Percentiles rank a stretch among this genome's conserved stretches.
These are phyloP conservation scores for Branchinecta sandiegonensis DNA, from an alignment of 2,888 invertebrate genomes.

Conservation along the genomic window DNA sequence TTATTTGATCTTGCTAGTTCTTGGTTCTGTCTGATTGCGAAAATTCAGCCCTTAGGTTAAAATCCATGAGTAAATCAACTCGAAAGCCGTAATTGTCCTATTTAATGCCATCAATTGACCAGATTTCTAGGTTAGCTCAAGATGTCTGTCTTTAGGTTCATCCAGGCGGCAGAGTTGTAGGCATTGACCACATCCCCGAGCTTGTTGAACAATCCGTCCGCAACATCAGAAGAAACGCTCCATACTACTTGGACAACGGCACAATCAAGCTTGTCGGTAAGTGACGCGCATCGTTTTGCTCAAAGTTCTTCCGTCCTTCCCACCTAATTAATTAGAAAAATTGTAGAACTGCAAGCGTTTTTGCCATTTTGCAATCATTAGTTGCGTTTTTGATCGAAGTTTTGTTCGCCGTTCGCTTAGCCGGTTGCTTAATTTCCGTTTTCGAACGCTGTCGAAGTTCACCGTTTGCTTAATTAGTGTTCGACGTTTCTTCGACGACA, in stretches of 20 bases:
- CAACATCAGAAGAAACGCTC: conserved; percentile 61
- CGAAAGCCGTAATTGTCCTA: not conserved
- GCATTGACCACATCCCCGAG: conserved; percentile 79
- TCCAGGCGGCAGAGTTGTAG: conserved; percentile 51
- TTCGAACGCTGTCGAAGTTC: no score
- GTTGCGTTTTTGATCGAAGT: no score
- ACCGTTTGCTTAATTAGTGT: no score
- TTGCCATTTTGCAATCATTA: no score
- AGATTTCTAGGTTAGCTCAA: no score
- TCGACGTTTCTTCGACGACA: no score
- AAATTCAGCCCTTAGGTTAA: no score
- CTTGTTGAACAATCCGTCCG: conserved; percentile 55
- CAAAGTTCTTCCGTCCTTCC: not conserved
- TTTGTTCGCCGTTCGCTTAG: no score
- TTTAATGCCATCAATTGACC: not conserved
- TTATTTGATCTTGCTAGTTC: no score
- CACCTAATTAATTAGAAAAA: not conserved
- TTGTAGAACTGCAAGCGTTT: not conserved
- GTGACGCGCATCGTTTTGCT: conserved; percentile 25
- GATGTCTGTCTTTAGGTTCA: conserved; percentile 40
- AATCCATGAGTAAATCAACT: conserved; percentile 17
- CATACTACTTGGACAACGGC: conserved; percentile 49
- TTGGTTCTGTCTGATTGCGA: no score
- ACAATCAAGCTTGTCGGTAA: conserved; percentile 55
- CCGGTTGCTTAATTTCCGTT: no score